phyloP scores from a whole-genome alignment of 2,888 invertebrate genomes.

The Eupithecia dodoneata region DNA sequence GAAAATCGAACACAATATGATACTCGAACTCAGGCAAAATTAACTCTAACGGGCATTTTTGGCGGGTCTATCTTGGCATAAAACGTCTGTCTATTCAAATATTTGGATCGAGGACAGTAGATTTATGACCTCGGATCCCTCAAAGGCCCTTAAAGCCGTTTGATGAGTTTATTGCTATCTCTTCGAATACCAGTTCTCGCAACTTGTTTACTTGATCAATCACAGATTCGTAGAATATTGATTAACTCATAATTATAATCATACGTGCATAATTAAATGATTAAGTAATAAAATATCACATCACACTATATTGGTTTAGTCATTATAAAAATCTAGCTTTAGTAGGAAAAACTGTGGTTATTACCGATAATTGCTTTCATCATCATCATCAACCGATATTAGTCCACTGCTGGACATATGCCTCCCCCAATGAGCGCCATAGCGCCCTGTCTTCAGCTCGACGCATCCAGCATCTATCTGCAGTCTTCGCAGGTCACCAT shows the following conservation, averaged over 20 bases:
- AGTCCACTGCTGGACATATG: no score
- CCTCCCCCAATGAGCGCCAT: no score
- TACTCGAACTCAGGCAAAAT: no score
- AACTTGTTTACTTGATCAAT: slow-evolving; percentile 50
- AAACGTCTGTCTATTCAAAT: neutral
- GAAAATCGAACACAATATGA: no score
- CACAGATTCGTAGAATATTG: slow-evolving; percentile 52
- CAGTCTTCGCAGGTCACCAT: no score
- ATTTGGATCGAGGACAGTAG: slow-evolving; percentile 4
- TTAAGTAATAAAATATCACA: slow-evolving; percentile 49
- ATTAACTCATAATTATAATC: slow-evolving; percentile 57
- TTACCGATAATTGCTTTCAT: no score
- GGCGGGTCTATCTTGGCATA: no score
- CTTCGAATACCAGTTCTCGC: slow-evolving; percentile 22
- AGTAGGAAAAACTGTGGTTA: neutral
- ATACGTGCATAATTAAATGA: slow-evolving; percentile 53
- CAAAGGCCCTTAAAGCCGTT: slow-evolving; percentile 23
- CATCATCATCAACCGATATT: no score
- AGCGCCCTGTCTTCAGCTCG: no score
- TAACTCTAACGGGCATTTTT: no score
- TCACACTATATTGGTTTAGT: slow-evolving; percentile 32
- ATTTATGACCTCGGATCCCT: slow-evolving; percentile 14
- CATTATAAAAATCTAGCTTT: slow-evolving; percentile 1
- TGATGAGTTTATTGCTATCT: slow-evolving; percentile 33
- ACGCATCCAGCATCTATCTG: no score